A percentile compares a stretch with the other conserved stretches of the same genome.
Evolutionary conservation across 2,888 invertebrate species (phyloP).

Genomic region (Ryuthela nishihirai): DNA sequence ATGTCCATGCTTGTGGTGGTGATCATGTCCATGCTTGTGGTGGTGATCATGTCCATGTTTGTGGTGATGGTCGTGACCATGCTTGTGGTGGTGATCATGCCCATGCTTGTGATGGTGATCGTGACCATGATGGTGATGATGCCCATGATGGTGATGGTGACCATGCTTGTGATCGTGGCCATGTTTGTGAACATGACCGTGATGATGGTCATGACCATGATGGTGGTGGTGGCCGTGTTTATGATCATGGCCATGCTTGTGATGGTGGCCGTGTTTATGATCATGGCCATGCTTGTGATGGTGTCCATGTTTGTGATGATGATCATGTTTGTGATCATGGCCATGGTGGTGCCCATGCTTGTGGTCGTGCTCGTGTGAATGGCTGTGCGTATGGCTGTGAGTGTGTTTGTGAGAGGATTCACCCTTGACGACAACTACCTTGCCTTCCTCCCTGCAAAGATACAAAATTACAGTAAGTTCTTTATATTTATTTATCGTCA

Average conservation of each 20-base stretch:
- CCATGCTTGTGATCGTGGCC: slow-evolving; percentile 15
- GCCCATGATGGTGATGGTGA: too few relatives aligned
- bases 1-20: too few relatives aligned
- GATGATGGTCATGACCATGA: slow-evolving; percentile 21
- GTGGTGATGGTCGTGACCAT: too few relatives aligned
- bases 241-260: slow-evolving; percentile 20
- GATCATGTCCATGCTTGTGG: too few relatives aligned
- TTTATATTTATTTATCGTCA: too few relatives aligned
- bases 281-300: slow-evolving; percentile 14
- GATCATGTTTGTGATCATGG: slow-evolving; percentile 23
- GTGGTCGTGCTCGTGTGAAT: slow-evolving; percentile 21
- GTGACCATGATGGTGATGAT: too few relatives aligned
- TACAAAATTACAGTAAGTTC: too few relatives aligned
- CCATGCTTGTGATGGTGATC: too few relatives aligned
- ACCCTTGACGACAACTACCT: too few relatives aligned
- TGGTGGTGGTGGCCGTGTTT: slow-evolving; percentile 16
- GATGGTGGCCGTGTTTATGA: slow-evolving; percentile 19
- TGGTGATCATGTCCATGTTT: too few relatives aligned
- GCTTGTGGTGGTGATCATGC: too few relatives aligned
- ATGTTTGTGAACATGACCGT: slow-evolving; percentile 17
- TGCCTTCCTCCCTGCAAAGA: too few relatives aligned
- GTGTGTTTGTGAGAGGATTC: slow-evolving; percentile 21
- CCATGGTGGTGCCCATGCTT: slow-evolving; percentile 21
- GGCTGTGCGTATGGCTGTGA: slow-evolving; percentile 19
- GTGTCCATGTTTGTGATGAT: slow-evolving; percentile 23